Percentiles rank a stretch among this genome's conserved stretches.
phyloP scores from a whole-genome alignment of 1,140 invertebrate genomes.

The Drosophila murphyi region DNA sequence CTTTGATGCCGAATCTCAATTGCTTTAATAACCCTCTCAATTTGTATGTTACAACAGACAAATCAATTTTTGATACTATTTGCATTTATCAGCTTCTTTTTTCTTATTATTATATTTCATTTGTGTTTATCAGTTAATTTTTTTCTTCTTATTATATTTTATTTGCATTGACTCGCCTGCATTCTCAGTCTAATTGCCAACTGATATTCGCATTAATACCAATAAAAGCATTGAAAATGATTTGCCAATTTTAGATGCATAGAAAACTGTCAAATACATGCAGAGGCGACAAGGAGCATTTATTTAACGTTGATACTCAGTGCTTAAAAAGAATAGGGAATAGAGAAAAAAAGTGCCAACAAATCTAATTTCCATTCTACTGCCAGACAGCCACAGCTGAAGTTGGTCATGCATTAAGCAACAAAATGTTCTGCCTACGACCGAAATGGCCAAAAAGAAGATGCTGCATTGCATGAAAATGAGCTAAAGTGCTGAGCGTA shows the following conservation, averaged over 20 bases:
- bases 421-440: slow-evolving; percentile 16
- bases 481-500: slow-evolving; percentile 29
- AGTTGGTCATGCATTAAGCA: slow-evolving; percentile 24
- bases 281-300: background rate
- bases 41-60: no score
- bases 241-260: background rate
- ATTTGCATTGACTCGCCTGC: no score
- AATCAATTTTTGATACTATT: no score
- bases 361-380: slow-evolving; percentile 27
- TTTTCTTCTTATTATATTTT: background rate
- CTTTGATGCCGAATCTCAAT: no score
- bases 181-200: no score
- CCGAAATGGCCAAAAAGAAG: slow-evolving; percentile 23
- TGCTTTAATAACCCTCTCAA: no score
- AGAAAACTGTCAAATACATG: background rate
- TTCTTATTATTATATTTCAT: background rate
- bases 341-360: background rate
- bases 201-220: no score
- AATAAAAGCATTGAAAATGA: no score
- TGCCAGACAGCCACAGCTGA: slow-evolving; percentile 14
- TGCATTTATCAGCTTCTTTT: background rate
- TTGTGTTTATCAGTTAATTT: background rate
- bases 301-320: background rate
- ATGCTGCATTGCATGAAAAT: slow-evolving; percentile 47
- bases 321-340: background rate